Percentiles rank a stretch among this genome's conserved stretches.
These are phyloP conservation scores for Rhagonycha lutea DNA, from an alignment of 2,888 invertebrate species.

Conservation along the genomic window DNA sequence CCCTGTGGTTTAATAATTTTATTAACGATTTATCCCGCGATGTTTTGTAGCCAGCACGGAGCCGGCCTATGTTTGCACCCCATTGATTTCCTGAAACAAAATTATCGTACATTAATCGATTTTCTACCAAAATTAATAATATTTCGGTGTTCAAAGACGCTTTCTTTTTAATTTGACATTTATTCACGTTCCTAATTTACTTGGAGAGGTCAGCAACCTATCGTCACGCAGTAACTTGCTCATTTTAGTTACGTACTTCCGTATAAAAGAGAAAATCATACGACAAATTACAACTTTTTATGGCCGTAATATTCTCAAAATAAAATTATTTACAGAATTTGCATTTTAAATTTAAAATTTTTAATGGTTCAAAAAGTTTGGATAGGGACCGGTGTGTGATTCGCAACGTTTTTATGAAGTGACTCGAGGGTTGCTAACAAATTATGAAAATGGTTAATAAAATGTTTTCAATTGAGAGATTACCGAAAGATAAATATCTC, in stretches of 20 bases:
- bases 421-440: not conserved
- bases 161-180: conserved; percentile 6
- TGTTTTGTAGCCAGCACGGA: conserved; percentile 48
- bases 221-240: conserved; percentile 10
- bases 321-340: not conserved
- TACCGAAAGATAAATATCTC: not conserved
- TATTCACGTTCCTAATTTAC: conserved; percentile 14
- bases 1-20: conserved; percentile 28
- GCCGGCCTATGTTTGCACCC: conserved; percentile 46
- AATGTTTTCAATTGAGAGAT: not conserved
- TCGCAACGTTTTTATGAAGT: not conserved
- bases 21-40: conserved; percentile 46
- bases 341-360: not conserved
- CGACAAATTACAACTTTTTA: not conserved
- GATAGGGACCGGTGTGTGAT: not conserved
- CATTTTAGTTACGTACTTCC: not conserved
- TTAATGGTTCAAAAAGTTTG: not conserved
- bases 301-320: not conserved
- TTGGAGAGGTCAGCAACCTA: conserved; percentile 15
- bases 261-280: not conserved
- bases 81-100: conserved; percentile 46
- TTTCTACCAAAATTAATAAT: conserved; percentile 7
- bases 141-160: conserved; percentile 2
- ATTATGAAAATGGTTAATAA: not conserved
- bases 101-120: not conserved